phyloP scores from a whole-genome alignment of 1,140 invertebrate species.

The Ceratosolen fusciceps region DNA sequence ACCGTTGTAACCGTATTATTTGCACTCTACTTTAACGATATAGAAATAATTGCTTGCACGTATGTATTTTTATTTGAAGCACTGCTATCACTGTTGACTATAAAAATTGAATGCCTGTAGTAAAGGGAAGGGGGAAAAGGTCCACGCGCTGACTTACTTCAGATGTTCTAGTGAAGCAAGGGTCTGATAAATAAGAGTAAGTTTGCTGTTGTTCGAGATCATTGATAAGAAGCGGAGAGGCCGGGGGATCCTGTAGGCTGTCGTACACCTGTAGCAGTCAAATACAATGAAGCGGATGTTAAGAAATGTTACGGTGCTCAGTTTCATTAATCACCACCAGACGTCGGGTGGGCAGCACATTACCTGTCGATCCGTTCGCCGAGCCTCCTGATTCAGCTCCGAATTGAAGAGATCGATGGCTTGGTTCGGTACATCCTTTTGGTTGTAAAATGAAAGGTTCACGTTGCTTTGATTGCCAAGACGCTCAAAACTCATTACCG shows the following conservation, averaged over 20 bases:
- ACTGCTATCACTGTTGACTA: too few relatives aligned
- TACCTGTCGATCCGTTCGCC: slow-evolving; percentile 68
- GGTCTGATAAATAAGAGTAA: slow-evolving; percentile 59
- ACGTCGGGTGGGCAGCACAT: background rate
- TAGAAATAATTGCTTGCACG: too few relatives aligned
- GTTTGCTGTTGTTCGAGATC: slow-evolving; percentile 64
- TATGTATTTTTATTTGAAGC: too few relatives aligned
- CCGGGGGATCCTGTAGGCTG: slow-evolving; percentile 67
- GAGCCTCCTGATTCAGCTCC: slow-evolving; percentile 68
- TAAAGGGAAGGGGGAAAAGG: too few relatives aligned
- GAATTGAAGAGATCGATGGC: slow-evolving; percentile 67
- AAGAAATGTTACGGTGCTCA: too few relatives aligned
- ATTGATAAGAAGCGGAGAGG: slow-evolving; percentile 63
- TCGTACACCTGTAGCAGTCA: slow-evolving; percentile 64
- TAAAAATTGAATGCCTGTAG: too few relatives aligned
- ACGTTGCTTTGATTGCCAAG: background rate
- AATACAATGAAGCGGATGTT: background rate
- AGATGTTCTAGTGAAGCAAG: slow-evolving; percentile 69
- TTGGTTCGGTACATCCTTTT: slow-evolving; percentile 44
- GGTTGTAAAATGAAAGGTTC: background rate
- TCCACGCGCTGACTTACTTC: slow-evolving; percentile 64
- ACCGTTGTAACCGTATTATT: too few relatives aligned
- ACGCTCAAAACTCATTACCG: background rate
- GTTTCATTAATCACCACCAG: too few relatives aligned
- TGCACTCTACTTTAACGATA: too few relatives aligned